Evolutionary conservation across 2,113 vertebrate species (phyloP).

Genomic region (Semicossyphus pulcher): DNA sequence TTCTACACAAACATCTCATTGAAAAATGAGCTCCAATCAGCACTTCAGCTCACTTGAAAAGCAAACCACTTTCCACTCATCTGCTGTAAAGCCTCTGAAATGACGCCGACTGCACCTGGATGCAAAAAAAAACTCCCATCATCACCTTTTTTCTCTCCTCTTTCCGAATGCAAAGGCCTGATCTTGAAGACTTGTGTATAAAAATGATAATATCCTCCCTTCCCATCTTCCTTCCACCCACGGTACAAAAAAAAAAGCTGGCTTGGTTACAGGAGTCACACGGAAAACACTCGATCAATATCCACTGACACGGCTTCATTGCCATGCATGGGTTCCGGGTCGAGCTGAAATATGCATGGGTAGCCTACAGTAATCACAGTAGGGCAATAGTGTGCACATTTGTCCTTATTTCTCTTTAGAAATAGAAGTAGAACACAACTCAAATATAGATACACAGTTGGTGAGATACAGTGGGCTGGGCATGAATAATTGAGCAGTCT

Average conservation of each 20-base stretch:
- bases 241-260: conserved; percentile 59
- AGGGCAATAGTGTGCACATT: conserved; percentile 15
- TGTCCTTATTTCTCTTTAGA: conserved; percentile 27
- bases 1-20: conserved; percentile 21
- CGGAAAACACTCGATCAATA: conserved; percentile 68
- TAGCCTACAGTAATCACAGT: conserved; percentile 48
- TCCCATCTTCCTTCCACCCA: conserved; percentile 47
- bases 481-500: conserved; percentile 49
- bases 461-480: conserved; percentile 9
- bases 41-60: conserved; percentile 36
- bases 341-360: conserved; percentile 43
- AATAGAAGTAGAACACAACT: conserved; percentile 20
- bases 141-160: neutral
- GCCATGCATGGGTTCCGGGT: conserved; percentile 51
- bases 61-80: conserved; percentile 28
- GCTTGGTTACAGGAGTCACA: conserved; percentile 47
- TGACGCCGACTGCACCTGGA: conserved; percentile 45
- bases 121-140: conserved; percentile 20
- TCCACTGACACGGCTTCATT: conserved; percentile 66
- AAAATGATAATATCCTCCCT: conserved; percentile 16
- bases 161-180: neutral
- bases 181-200: neutral
- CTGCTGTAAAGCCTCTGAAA: conserved; percentile 13
- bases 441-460: conserved; percentile 26
- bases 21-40: conserved; percentile 20